Evolutionary conservation across 2,888 invertebrate genomes (phyloP), one percentile per base, ranked within the genome.

Genomic region (Cecidostiba fungosa): DNA sequence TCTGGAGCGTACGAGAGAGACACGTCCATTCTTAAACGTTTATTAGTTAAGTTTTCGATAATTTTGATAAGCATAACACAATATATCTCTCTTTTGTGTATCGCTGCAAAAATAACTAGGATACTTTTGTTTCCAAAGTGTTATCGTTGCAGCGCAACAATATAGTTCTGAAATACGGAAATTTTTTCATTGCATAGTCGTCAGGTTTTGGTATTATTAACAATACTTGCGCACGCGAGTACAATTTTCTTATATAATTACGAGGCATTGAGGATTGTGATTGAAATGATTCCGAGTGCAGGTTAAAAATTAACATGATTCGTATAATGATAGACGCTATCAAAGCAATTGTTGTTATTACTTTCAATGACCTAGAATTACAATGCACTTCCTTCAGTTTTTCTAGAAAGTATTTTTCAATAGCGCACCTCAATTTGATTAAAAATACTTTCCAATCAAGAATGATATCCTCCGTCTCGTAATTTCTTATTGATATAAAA

Each of bases 1-100:
- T 89, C 87, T 88, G 86, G 88, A 88, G 87, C 82, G 43, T 43
- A 59, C n/a, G 59, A 59, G 73, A 85, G 23, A 26, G 66, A 66
- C 3, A 3, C 14, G 12, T 8, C 8, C 29, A 0, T 29, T 14
- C 29, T 29, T 10, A 4, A 3, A 14, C 14, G 29, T 66, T 66
- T 50, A 10, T 39, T 66, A 66, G 66, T 66, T 66, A 29, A 66
- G 66, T 66, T 66, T 26, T 29, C 10, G 62, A 62, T 26, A 19
- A 5, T 59, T n/a, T 54, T 16, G 14, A 54, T 54, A n/a, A n/a
- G 54, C 16, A 54, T 16, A n/a, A 50, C 4, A 16, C 10, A 5
- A 6, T 10, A 50, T 4, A 50, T n/a, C n/a, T 54, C 5, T 50
- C 19, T 50, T 0, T n/a, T 4, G 16, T n/a, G 3, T 16, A 16